Conservation (phyloP, 1,140 invertebrate species). For the Zaprionus davidi region DNA sequence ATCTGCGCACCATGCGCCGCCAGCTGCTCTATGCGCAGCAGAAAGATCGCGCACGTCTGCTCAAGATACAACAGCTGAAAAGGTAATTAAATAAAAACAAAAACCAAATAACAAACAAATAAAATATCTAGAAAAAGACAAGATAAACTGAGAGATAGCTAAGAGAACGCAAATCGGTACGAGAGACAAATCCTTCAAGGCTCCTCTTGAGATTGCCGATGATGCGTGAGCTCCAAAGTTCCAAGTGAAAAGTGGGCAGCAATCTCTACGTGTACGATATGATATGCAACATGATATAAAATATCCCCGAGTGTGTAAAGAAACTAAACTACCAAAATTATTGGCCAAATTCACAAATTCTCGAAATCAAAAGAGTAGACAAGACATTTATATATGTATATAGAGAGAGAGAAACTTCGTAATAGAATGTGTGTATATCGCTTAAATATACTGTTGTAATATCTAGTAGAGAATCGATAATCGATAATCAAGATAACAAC, state of each 20-base stretch:
- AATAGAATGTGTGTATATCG: conserved; percentile 17
- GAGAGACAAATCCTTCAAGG: conserved; percentile 12
- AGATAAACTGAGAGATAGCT: conserved; percentile 10
- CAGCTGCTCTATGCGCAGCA: conserved; percentile 80
- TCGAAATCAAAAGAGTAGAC: conserved; percentile 6
- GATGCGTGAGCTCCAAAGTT: conserved; percentile 6
- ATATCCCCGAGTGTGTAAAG: conserved; percentile 9
- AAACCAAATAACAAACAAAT: conserved; percentile 18
- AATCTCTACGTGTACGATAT: conserved; percentile 2
- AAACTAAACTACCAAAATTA: conserved; percentile 18
- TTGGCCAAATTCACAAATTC: conserved; percentile 44
- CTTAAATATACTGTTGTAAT: conserved; percentile 21
- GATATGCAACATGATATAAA: conserved; percentile 19
- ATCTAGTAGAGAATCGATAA: conserved; percentile 11
- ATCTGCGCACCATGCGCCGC: conserved; percentile 80
- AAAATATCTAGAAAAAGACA: conserved; percentile 27
- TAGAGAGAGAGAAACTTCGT: neutral
- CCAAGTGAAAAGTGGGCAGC: conserved; percentile 3
- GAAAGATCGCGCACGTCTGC: conserved; percentile 78
- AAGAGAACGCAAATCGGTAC: neutral
- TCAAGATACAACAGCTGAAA: conserved; percentile 83
- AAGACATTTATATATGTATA: conserved; percentile 5
- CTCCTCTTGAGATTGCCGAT: conserved; percentile 13
- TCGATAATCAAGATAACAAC: conserved; percentile 19
- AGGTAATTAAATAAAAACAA: conserved; percentile 72